A percentile compares a stretch with the other conserved stretches of the same genome.
phyloP scores from a whole-genome alignment of 2,113 vertebrate genomes.

The Atractosteus spatula region DNA sequence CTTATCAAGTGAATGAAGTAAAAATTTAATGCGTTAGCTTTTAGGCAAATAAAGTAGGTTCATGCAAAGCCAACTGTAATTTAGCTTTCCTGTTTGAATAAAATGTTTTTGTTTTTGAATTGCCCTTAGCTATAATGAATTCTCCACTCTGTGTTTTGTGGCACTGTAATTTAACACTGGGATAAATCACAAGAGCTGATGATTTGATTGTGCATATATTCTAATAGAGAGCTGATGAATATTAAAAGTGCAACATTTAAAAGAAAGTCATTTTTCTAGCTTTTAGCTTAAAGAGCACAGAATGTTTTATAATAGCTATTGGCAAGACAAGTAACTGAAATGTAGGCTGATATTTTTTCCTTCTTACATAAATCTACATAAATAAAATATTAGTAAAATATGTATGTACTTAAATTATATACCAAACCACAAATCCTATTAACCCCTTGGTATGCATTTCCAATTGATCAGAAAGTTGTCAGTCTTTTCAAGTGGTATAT shows the following conservation, averaged over 20 bases:
- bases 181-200: slow-evolving; percentile 70
- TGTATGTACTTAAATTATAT: slow-evolving; percentile 43
- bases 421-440: slow-evolving; percentile 36
- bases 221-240: slow-evolving; percentile 73
- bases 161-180: slow-evolving; percentile 68
- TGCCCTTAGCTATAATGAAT: slow-evolving; percentile 74
- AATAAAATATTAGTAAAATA: slow-evolving; percentile 53
- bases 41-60: slow-evolving; percentile 69
- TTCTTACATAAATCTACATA: slow-evolving; percentile 54
- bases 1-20: slow-evolving; percentile 52
- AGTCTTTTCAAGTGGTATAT: slow-evolving; percentile 51
- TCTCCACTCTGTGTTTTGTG: slow-evolving; percentile 56
- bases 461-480: slow-evolving; percentile 29
- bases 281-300: slow-evolving; percentile 54
- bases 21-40: slow-evolving; percentile 58
- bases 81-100: slow-evolving; percentile 66
- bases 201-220: slow-evolving; percentile 70
- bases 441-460: slow-evolving; percentile 39
- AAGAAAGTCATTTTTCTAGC: slow-evolving; percentile 59
- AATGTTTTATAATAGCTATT: slow-evolving; percentile 54
- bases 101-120: slow-evolving; percentile 78
- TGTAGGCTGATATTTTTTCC: slow-evolving; percentile 51
- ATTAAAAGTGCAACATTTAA: slow-evolving; percentile 72
- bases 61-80: slow-evolving; percentile 70
- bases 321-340: slow-evolving; percentile 49